Conservation (phyloP, 1,140 invertebrate species). For the Drosophila dunni region DNA sequence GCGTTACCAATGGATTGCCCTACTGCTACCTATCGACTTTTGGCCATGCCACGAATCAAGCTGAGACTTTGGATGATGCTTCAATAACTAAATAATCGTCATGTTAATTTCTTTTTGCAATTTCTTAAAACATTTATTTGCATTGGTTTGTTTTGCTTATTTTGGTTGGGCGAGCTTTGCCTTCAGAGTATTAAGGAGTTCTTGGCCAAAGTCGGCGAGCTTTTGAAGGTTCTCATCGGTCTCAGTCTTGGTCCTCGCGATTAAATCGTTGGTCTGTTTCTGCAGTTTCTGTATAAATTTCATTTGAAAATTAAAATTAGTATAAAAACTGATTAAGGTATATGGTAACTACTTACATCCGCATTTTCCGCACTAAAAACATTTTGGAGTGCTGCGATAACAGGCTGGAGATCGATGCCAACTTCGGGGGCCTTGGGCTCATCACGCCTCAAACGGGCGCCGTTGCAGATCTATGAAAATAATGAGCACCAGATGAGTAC, state of each 20-base stretch:
- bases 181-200: background rate
- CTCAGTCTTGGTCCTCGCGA: background rate
- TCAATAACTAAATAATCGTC: background rate
- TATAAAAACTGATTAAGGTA: background rate
- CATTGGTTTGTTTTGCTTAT: slow-evolving; percentile 6
- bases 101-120: slow-evolving; percentile 25
- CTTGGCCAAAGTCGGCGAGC: background rate
- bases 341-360: background rate
- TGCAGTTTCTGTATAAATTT: background rate
- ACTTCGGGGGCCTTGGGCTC: background rate
- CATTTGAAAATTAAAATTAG: background rate
- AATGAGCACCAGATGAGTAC: background rate
- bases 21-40: slow-evolving; percentile 23
- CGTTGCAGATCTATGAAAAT: slow-evolving; percentile 48
- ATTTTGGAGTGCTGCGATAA: background rate
- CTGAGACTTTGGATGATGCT: slow-evolving; percentile 42
- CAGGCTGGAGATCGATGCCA: background rate
- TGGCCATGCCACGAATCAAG: slow-evolving; percentile 24
- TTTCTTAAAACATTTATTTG: slow-evolving; percentile 38
- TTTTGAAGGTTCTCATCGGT: background rate
- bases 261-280: background rate
- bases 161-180: background rate
- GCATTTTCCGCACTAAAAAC: background rate
- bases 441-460: slow-evolving; percentile 40
- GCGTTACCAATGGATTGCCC: slow-evolving; percentile 4